Evolutionary conservation across 2,797 vertebrate genomes (phyloP).

Genomic region (Antennarius maculatus): DNA sequence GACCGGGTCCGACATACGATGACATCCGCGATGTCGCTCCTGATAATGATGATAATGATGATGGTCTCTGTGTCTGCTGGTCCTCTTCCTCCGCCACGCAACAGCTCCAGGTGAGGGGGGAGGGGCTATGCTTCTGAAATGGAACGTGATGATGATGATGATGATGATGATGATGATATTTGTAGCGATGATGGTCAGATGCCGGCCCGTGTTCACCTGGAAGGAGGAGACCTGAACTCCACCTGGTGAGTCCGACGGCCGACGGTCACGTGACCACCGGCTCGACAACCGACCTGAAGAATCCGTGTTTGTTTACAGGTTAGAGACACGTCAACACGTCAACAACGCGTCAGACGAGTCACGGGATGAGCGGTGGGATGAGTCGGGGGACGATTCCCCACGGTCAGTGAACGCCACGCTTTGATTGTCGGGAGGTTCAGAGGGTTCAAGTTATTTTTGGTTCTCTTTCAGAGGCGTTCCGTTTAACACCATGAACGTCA

Average conservation of each 20-base stretch:
- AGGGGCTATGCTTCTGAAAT: no score
- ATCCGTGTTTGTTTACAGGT: neutral
- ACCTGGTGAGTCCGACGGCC: conserved; percentile 30
- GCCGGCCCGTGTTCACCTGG: no score
- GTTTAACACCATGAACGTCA: no score
- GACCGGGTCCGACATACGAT: neutral
- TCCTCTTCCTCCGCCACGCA: conserved; percentile 22
- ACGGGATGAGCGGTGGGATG: no score
- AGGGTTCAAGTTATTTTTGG: no score
- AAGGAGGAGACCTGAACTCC: neutral
- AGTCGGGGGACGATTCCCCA: neutral
- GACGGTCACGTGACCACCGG: no score
- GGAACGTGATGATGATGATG: no score
- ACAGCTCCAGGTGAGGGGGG: conserved; percentile 22
- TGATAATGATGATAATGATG: neutral
- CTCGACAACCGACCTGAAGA: no score
- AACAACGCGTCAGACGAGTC: no score
- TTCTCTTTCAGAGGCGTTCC: neutral
- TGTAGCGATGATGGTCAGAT: neutral
- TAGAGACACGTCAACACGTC: neutral
- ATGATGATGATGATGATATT: neutral
- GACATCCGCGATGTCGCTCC: neutral
- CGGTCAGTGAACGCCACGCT: neutral
- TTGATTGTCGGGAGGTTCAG: no score
- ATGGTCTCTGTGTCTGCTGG: conserved; percentile 6